Evolutionary conservation across 2,797 vertebrate species (phyloP), one percentile per base, ranked within the genome.

Genomic region (Tapera naevia): DNA sequence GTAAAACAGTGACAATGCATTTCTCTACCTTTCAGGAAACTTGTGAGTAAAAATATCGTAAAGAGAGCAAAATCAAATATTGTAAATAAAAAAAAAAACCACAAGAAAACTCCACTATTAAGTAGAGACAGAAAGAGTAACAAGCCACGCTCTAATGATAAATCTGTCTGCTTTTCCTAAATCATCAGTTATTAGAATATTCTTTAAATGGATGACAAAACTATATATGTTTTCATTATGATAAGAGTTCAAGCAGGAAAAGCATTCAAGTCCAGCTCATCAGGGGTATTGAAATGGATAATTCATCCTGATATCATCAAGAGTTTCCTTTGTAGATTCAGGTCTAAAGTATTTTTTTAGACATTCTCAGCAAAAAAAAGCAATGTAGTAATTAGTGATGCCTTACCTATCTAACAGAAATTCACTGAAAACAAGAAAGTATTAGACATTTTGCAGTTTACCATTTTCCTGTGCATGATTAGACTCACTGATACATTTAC

Each of bases 221-320:
- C 6, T 73, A 39, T n/a, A n/a, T n/a, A 2, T 62, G 10, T 30
- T 88, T 89, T 90, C 54, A 79, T 90, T 95, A 84, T 85, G 83
- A 62, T 95, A 91, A 88, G 46, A 93, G 56, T 94, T 91, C 37
- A 76, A 37, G 62, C 65, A 73, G 80, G 93, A 96, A 95, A 91
- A 91, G 7, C 45, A 78, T 61, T 96, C 65, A 79, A 84, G 23
- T 10, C 23, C 8, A 41, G 3, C 1, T 84, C 19, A 25, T 71
- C 32, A 57, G 27, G 86, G 17, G 1, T 57, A 57, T 7, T 78
- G 39, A 86, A 24, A 57, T 21, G 9, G 25, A 32, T 35, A 80
- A 86, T 45, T 74, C 2, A 28, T 61, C 41, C 33, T 75, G 33
- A 81, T 89, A 65, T 58, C 57, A 78, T 57, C 2, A 10, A 57